phyloP scores from a whole-genome alignment of 2,888 invertebrate genomes.

The Standfussiana lucernea region DNA sequence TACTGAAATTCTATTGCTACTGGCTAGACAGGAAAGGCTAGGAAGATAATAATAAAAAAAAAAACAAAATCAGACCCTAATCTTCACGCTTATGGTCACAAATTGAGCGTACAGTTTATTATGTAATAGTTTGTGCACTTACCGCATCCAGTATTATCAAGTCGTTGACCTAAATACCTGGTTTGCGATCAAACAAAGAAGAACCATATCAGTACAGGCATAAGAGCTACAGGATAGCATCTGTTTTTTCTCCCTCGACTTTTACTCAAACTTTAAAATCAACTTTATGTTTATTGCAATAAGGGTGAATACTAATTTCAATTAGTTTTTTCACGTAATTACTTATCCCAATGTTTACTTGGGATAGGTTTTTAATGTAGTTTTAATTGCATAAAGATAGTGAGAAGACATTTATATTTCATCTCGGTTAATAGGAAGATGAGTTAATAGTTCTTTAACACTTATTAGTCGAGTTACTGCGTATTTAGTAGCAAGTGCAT shows the following conservation, averaged over 20 bases:
- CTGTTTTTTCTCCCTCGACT: not conserved
- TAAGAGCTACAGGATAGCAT: constrained; percentile 14
- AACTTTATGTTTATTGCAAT: not conserved
- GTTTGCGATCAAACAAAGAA: not conserved
- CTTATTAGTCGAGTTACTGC: constrained; percentile 15
- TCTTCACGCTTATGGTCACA: constrained; percentile 55
- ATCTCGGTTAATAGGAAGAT: constrained; percentile 31
- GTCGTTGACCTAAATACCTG: constrained; percentile 65
- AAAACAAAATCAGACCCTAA: constrained; percentile 20
- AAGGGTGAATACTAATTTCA: constrained; percentile 15
- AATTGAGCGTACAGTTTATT: constrained; percentile 59
- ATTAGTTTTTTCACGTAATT: constrained; percentile 24
- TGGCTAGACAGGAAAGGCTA: constrained; percentile 3
- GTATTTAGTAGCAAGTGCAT: not conserved
- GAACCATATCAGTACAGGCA: rapidly evolving
- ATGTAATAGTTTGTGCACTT: constrained; percentile 58
- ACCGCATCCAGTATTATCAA: constrained; percentile 44
- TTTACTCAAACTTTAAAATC: constrained; percentile 7
- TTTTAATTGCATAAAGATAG: constrained; percentile 64
- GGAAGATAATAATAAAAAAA: no score
- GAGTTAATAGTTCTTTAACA: constrained; percentile 18
- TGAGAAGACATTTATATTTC: constrained; percentile 36
- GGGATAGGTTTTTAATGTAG: constrained; percentile 53
- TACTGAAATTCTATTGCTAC: no score
- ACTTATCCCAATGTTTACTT: constrained; percentile 23